Percentiles rank a stretch among this genome's conserved stretches.
Conservation (phyloP, 2,797 vertebrate species). For the Bothrops alternatus region DNA sequence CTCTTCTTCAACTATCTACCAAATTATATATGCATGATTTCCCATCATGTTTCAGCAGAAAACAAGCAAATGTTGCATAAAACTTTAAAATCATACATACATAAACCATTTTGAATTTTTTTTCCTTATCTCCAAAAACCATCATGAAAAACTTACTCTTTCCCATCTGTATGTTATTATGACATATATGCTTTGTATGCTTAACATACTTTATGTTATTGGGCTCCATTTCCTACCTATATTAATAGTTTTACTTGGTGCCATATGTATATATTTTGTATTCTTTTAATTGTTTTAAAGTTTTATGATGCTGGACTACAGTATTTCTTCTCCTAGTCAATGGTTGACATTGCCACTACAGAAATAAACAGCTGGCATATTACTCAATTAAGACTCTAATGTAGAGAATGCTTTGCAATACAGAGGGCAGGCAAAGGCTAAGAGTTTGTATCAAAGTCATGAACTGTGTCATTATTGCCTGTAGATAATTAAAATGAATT, state of each 20-base stretch:
- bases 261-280: background rate
- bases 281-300: background rate
- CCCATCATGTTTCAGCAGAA: background rate
- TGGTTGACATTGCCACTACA: background rate
- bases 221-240: background rate
- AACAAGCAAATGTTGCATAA: background rate
- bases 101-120: background rate
- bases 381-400: background rate
- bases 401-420: background rate
- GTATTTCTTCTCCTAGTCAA: background rate
- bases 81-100: background rate
- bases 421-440: accelerated
- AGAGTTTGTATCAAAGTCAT: background rate
- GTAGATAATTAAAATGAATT: background rate
- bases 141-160: background rate
- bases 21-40: background rate
- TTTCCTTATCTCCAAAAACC: background rate
- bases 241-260: background rate
- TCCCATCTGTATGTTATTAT: background rate
- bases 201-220: background rate
- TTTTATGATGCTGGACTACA: background rate
- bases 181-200: background rate
- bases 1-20: background rate
- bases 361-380: background rate
- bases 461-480: slow-evolving; percentile 25